Conservation (phyloP, 2,113 vertebrate genomes). For the Psophia crepitans region DNA sequence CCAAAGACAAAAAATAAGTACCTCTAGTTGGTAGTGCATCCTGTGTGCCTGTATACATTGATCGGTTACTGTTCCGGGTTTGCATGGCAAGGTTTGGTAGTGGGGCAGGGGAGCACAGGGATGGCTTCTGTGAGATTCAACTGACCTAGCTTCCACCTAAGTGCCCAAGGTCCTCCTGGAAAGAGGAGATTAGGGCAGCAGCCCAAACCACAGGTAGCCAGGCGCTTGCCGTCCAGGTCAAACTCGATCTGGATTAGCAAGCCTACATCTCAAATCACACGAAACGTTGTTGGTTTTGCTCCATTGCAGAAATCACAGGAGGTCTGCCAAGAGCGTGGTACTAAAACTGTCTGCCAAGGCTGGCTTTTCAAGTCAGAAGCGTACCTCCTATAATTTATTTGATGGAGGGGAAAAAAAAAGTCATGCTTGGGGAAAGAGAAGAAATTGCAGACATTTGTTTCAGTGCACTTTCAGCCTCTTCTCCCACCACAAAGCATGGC, state of each 20-base stretch:
- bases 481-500: not conserved
- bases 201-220: not conserved
- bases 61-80: too few relatives aligned
- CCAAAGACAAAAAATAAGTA: not conserved
- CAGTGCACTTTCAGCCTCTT: not conserved
- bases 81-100: too few relatives aligned
- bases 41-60: fast-evolving
- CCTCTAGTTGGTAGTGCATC: not conserved
- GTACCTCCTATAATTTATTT: not conserved
- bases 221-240: not conserved
- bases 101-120: too few relatives aligned
- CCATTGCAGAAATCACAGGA: not conserved
- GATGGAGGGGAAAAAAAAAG: not conserved
- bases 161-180: not conserved
- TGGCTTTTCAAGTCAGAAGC: not conserved
- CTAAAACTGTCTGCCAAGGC: not conserved
- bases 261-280: not conserved
- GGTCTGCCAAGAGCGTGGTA: not conserved
- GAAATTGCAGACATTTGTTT: not conserved
- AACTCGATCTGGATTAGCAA: not conserved
- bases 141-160: not conserved
- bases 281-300: not conserved
- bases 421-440: not conserved
- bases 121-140: not conserved
- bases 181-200: not conserved